Evolutionary conservation across 2,888 invertebrate genomes (phyloP).

Genomic region (Eulithis prunata): DNA sequence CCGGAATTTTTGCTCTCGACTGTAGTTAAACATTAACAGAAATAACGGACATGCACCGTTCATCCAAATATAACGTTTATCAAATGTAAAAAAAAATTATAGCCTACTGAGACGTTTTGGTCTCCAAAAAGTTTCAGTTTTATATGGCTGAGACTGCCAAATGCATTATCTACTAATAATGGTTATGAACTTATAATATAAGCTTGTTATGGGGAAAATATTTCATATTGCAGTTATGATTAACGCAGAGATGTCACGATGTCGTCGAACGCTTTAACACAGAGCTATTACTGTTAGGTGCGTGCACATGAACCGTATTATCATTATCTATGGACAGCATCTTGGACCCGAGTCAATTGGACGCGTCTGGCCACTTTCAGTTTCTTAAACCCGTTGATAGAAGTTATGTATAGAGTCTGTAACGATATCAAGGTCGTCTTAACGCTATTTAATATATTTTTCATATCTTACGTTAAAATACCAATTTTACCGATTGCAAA

Average conservation of each 20-base stretch:
- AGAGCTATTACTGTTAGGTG: conserved; percentile 40
- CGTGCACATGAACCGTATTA: conserved; percentile 67
- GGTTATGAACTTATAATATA: conserved; percentile 54
- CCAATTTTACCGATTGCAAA: background rate
- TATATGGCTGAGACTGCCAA: conserved; percentile 57
- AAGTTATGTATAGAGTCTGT: background rate
- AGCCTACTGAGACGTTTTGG: conserved; percentile 22
- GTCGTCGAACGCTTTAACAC: conserved; percentile 56
- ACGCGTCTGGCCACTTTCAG: conserved; percentile 68
- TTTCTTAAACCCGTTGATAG: conserved; percentile 43
- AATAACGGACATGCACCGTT: background rate
- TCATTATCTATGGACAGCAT: conserved; percentile 79
- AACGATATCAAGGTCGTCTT: background rate
- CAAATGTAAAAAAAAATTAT: background rate
- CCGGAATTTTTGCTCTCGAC: too few species aligned
- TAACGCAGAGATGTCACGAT: conserved; percentile 54
- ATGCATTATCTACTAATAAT: conserved; percentile 61
- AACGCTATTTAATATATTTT: background rate
- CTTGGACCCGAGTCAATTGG: conserved; percentile 79
- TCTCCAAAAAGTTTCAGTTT: too few species aligned
- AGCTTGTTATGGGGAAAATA: conserved; percentile 48
- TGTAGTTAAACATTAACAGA: background rate
- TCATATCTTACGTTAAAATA: too few species aligned
- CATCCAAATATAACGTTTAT: background rate
- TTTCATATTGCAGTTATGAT: conserved; percentile 55